Evolutionary conservation across 2,797 vertebrate genomes (phyloP).

Genomic region (Syndactyla subalaris): DNA sequence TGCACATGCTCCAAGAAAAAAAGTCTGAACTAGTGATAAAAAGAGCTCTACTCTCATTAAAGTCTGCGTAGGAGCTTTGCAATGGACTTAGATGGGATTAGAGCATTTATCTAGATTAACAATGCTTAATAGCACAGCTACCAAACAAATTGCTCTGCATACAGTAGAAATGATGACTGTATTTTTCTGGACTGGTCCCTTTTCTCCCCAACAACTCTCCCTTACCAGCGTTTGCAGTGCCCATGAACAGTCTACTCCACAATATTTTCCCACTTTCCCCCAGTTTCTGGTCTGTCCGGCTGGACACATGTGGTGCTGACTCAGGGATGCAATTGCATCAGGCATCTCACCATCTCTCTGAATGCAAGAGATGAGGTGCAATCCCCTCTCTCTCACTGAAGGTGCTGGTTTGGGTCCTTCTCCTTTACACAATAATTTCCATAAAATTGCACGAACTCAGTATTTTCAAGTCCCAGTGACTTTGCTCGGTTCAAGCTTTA

Average conservation of each 20-base stretch:
- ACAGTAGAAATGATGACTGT: not conserved
- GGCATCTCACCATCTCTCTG: not conserved
- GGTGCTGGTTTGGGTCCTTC: not conserved
- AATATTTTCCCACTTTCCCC: not conserved
- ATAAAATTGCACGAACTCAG: not conserved
- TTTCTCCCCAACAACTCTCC: not conserved
- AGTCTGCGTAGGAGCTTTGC: slow-evolving; percentile 6
- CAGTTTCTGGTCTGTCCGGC: not conserved
- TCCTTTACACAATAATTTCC: not conserved
- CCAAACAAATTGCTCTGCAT: not conserved
- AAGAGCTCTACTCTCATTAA: not conserved
- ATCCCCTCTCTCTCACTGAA: not conserved
- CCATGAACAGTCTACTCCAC: not conserved
- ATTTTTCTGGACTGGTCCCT: not conserved
- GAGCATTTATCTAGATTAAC: slow-evolving; percentile 32
- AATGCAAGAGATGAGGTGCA: rapidly evolving
- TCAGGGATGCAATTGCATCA: not conserved
- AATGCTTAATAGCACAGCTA: not conserved
- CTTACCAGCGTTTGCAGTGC: not conserved
- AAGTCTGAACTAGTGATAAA: not conserved
- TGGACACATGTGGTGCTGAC: not conserved
- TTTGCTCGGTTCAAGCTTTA: not conserved
- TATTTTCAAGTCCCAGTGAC: not conserved
- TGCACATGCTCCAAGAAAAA: not conserved
- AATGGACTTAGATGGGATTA: slow-evolving; percentile 17